Base-by-base conservation (phyloP, 2,797 vertebrate species). In the Podarcis lilfordi region DNA sequence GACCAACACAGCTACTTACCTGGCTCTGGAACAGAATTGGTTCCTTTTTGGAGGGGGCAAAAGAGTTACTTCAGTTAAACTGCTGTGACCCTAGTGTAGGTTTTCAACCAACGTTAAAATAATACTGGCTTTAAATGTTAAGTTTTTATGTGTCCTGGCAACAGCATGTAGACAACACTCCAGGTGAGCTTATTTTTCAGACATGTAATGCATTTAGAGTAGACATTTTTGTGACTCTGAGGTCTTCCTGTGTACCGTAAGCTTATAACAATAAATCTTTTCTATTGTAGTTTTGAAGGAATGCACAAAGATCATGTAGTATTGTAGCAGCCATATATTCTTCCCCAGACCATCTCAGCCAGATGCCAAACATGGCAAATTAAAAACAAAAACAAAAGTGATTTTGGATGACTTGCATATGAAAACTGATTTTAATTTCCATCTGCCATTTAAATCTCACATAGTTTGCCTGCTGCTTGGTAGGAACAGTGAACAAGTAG, bases 31-130 rank as follows among this genome's bases (percentile, higher is more conserved):
- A 55, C 50, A 55, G 50, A 15, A 55, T 55, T 55, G 4, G 13
- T 55, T 55, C 50, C 13, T 55, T 55, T 55, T 4, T 15, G 50
- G 50, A 55, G 13, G 50, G 50, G 50, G 50, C 3, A 55, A 50
- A 75, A 84, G 89, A 59, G 66, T 21, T 45, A 89, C 85, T 84
- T 81, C 71, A 86, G 19, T 1, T 0, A 79, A n/a, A 35, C 43
- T 32, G 17, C 66, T 92, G 69, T 61, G 29, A 37, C 88, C 66
- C 21, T 91, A 84, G 35, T 86, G 45, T 15, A 61, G 32, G 40
- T 61, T 76, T 91, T 45, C 76, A 55, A 86, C 0, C 0, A 83
- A 80, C 87, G 1, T 61, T 25, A 69, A 89, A 68, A 17, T 5
- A 75, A 75, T 0, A 0, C 21, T 45, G 8, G 2, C 82, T 90